Evolutionary conservation across 2,888 invertebrate species (phyloP), one percentile per base, ranked within the genome.

Genomic region (Drosophila atroscutellata): DNA sequence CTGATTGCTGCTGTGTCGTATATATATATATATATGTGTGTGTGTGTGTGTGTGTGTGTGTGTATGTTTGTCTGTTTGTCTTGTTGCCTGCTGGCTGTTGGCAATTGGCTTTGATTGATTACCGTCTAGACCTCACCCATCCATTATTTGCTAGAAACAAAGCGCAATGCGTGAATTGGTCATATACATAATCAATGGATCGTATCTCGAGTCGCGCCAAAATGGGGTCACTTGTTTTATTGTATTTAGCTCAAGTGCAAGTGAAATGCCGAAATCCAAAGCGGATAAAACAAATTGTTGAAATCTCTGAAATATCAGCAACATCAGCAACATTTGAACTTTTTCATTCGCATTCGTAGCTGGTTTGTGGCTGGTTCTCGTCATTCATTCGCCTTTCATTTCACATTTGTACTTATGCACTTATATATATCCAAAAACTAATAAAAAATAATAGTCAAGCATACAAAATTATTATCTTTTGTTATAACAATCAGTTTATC

Each of bases 181-280:
- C 39, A 61, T 70, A 73, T 45, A 56, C 72, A 52, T 55, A 65
- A 63, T 77, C 72, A 69, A 55, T 71, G 55, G 56, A 59, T 67
- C 34, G 50, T 34, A 36, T 54, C 54, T 54, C 9, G 54, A 24
- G 45, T 24, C 45, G 6, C 28, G 18, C 28, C 54, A 26, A 65
- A 85, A 86, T 70, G 60, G 85, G 89, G 85, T 85, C 89, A 85
- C 20, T 39, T 56, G 56, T n/a, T 55, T n/a, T 28, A 5, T 55
- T 32, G 18, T 67, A 81, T 68, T 65, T 72, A 58, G 89, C 67
- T 81, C 89, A 84, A 84, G 86, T 87, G 77, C 88, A 87, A 77
- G 72, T 75, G 69, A 81, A 79, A 77, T 72, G 76, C 47, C 42
- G 15, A n/a, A 55, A 37, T 54, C 36, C 20, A 45, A 24, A 30